A percentile compares a stretch with the other conserved stretches of the same genome.
Conservation (phyloP, 2,113 vertebrate genomes). For the Myotis brandtii region DNA sequence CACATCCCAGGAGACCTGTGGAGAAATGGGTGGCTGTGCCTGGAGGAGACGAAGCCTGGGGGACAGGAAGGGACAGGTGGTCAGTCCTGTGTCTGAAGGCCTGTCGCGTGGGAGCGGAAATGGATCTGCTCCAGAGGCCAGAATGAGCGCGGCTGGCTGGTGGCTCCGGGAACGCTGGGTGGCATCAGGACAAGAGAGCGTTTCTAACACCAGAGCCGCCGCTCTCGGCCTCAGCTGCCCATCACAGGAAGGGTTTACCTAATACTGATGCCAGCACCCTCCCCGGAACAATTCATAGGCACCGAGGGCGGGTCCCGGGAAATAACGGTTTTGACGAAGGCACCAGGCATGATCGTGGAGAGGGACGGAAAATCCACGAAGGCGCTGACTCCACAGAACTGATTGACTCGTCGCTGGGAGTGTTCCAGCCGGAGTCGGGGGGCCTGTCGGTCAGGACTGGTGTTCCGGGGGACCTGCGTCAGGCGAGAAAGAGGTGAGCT, state of each 20-base stretch:
- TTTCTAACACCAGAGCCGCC: not conserved
- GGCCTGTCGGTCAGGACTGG: not conserved
- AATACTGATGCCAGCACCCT: not conserved
- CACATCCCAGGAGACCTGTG: not conserved
- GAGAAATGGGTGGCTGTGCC: not conserved
- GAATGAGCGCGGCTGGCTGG: fast-evolving
- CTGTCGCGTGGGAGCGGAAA: not conserved
- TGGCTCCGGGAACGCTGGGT: not conserved
- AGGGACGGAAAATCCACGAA: not conserved
- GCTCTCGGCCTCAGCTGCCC: not conserved
- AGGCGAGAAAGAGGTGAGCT: not conserved
- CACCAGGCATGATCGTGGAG: not conserved
- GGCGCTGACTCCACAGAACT: not conserved
- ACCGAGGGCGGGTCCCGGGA: not conserved
- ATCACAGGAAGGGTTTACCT: not conserved
- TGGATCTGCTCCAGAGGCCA: not conserved
- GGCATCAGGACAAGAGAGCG: not conserved
- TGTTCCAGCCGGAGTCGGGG: not conserved
- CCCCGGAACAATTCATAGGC: not conserved
- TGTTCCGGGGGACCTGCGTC: not conserved
- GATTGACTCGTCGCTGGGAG: not conserved
- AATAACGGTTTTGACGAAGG: not conserved
- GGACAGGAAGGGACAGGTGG: not conserved
- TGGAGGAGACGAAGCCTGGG: not conserved
- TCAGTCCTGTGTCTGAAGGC: not conserved